Percentiles rank a stretch among this genome's conserved stretches.
These are phyloP conservation scores for Leptosomus discolor DNA, from an alignment of 2,113 vertebrate species.

Conservation along the genomic window DNA sequence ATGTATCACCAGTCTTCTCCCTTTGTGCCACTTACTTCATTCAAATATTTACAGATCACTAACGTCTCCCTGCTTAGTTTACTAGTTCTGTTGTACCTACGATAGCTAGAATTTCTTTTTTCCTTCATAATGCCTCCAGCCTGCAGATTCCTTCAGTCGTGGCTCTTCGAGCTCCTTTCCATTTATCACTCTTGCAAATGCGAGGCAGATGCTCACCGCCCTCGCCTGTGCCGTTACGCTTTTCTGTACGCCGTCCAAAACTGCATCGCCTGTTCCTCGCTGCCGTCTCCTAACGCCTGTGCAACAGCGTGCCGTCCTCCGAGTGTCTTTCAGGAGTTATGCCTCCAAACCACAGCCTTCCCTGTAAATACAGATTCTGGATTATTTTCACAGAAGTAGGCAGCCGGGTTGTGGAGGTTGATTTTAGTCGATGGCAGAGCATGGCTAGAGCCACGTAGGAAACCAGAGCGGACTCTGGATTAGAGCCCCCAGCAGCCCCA, in stretches of 20 bases:
- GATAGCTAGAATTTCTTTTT: background rate
- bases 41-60: background rate
- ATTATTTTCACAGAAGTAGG: background rate
- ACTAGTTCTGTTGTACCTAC: background rate
- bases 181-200: background rate
- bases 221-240: background rate
- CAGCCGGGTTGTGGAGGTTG: rapidly evolving
- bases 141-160: background rate
- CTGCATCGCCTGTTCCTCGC: background rate
- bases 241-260: background rate
- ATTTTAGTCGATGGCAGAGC: background rate
- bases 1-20: background rate
- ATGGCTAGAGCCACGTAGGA: rapidly evolving
- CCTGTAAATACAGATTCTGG: background rate
- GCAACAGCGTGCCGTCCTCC: rapidly evolving
- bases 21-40: background rate
- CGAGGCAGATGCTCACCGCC: background rate
- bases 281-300: rapidly evolving
- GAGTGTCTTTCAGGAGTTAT: background rate
- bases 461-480: rapidly evolving
- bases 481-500: background rate
- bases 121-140: background rate
- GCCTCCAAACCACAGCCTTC: background rate
- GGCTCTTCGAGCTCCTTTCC: background rate
- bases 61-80: background rate